These are phyloP conservation scores for Triplophysa yarkandensis DNA, from an alignment of 2,797 vertebrate species.

Conservation along the genomic window DNA sequence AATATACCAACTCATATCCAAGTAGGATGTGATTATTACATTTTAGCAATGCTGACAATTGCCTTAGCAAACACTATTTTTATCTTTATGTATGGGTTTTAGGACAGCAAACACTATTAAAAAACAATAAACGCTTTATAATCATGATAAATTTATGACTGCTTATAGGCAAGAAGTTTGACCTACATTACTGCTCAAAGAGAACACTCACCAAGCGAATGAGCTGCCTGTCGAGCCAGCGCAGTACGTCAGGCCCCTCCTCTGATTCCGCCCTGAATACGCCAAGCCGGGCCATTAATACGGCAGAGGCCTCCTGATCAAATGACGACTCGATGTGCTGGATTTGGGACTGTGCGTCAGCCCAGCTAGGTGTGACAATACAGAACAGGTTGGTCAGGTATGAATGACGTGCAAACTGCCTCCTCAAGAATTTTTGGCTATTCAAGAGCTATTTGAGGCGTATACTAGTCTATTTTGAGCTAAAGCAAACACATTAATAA, in stretches of 20 bases:
- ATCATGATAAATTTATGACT: too few relatives aligned
- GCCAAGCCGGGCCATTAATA: constrained; percentile 93
- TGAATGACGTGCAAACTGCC: not conserved
- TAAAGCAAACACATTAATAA: constrained; percentile 5
- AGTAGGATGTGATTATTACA: too few relatives aligned
- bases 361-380: constrained; percentile 81
- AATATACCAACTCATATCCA: too few relatives aligned
- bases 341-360: constrained; percentile 94
- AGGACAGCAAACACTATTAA: too few relatives aligned
- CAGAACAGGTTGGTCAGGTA: constrained; percentile 30
- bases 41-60: too few relatives aligned
- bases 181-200: not conserved
- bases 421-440: not conserved
- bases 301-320: constrained; percentile 93
- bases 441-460: not conserved
- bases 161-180: not conserved
- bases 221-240: constrained; percentile 96
- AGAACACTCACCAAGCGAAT: constrained; percentile 87
- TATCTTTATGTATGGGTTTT: too few relatives aligned
- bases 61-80: not conserved
- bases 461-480: constrained; percentile 22
- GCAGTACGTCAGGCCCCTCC: constrained; percentile 93
- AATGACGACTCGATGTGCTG: constrained; percentile 95
- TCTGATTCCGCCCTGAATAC: constrained; percentile 94
- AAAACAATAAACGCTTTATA: too few relatives aligned